Evolutionary conservation across 2,888 invertebrate genomes (phyloP).

Genomic region (Criorhina ranunculi): DNA sequence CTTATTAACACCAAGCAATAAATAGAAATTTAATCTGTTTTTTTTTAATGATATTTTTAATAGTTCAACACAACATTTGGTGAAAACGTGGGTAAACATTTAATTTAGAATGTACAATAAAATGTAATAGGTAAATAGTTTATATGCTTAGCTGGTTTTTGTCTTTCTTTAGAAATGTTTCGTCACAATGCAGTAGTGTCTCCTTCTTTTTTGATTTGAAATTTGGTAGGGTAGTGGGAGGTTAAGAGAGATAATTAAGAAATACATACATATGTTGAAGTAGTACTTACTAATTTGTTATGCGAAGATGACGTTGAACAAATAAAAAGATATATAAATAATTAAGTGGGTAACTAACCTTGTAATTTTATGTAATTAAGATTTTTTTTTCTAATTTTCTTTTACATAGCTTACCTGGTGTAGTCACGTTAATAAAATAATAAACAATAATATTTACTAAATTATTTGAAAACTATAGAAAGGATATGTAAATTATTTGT

Average conservation of each 20-base stretch:
- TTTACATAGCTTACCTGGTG: conserved; percentile 64
- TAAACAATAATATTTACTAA: conserved; percentile 21
- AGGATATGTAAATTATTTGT: conserved; percentile 27
- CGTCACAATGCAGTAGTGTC: conserved; percentile 36
- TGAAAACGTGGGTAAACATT: conserved; percentile 65
- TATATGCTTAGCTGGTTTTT: conserved; percentile 64
- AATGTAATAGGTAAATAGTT: conserved; percentile 33
- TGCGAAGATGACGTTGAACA: conserved; percentile 45
- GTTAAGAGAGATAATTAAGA: conserved; percentile 31
- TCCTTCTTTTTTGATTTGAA: conserved; percentile 19
- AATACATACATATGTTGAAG: conserved; percentile 31
- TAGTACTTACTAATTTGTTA: conserved; percentile 67
- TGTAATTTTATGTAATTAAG: background rate
- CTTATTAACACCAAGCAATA: conserved; percentile 66
- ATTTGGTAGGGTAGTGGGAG: conserved; percentile 14
- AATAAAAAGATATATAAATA: conserved; percentile 27
- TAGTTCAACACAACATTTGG: conserved; percentile 59
- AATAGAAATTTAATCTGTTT: conserved; percentile 35
- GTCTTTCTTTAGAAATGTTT: conserved; percentile 34
- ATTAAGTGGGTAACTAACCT: conserved; percentile 45
- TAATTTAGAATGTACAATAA: conserved; percentile 50
- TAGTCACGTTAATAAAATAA: conserved; percentile 25
- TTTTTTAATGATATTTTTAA: conserved; percentile 45
- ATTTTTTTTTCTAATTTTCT: conserved; percentile 17
- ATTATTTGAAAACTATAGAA: conserved; percentile 17